Conservation (phyloP, 2,797 vertebrate genomes). For the Channallabes apus region DNA sequence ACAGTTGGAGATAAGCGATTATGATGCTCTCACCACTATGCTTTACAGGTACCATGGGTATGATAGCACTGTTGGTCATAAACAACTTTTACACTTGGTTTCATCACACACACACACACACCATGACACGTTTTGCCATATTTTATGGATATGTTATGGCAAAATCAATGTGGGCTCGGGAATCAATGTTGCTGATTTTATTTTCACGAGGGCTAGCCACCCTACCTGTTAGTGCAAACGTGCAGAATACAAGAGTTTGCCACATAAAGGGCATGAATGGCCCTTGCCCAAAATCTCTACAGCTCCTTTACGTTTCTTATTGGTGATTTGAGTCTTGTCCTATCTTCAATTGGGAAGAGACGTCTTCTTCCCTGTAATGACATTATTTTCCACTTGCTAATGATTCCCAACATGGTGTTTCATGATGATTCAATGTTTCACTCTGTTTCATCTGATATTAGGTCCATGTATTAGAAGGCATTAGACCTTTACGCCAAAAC, state of each 20-base stretch:
- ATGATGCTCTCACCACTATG: not conserved
- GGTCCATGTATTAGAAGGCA: not conserved
- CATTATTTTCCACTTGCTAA: not conserved
- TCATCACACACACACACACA: not conserved
- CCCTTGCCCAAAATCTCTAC: not conserved
- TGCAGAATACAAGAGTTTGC: not conserved
- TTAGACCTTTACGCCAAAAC: not conserved
- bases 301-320: not conserved
- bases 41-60: not conserved
- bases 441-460: not conserved
- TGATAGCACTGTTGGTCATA: not conserved
- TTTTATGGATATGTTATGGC: not conserved
- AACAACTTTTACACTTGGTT: not conserved
- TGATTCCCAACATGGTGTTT: not conserved
- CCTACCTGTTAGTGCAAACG: not conserved
- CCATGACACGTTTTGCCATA: not conserved
- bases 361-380: not conserved
- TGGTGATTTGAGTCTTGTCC: not conserved
- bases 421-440: no score
- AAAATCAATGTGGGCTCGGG: not conserved
- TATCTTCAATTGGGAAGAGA: not conserved
- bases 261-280: not conserved
- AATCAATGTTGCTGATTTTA: not conserved
- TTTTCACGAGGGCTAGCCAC: not conserved
- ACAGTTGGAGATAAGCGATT: not conserved